Percentiles rank a stretch among this genome's conserved stretches.
Conservation (phyloP, 2,888 invertebrate species). For the Chrysolina oricalcia region DNA sequence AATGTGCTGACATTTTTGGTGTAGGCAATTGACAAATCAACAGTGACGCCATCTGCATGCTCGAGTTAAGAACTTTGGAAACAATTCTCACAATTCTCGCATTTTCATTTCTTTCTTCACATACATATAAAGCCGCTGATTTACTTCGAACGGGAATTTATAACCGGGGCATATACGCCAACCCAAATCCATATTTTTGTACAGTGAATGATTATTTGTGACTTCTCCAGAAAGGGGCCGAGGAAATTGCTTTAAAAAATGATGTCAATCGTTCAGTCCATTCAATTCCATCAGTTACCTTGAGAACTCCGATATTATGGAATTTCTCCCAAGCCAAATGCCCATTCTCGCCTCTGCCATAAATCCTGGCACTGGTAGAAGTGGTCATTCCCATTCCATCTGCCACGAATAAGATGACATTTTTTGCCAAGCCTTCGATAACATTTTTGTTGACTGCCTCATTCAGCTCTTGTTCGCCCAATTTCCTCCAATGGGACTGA, state of each 20-base stretch:
- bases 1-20: background rate
- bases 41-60: no score
- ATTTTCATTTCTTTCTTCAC: no score
- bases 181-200: no score
- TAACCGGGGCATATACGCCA: no score
- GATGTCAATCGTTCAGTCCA: background rate
- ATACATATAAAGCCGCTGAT: no score
- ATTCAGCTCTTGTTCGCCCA: slow-evolving; percentile 63
- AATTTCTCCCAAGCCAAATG: slow-evolving; percentile 86
- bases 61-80: no score
- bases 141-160: no score
- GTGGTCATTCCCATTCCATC: slow-evolving; percentile 95
- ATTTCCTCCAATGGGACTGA: slow-evolving; percentile 64
- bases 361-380: slow-evolving; percentile 87
- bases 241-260: no score
- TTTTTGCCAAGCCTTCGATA: slow-evolving; percentile 77
- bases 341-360: slow-evolving; percentile 83
- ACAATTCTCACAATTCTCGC: no score
- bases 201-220: no score
- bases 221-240: no score
- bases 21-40: no score
- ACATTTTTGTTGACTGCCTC: slow-evolving; percentile 58
- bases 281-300: slow-evolving; percentile 74
- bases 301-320: slow-evolving; percentile 87
- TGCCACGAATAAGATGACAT: slow-evolving; percentile 89